phyloP scores from a whole-genome alignment of 2,888 invertebrate genomes.

The Galeruca laticollis region DNA sequence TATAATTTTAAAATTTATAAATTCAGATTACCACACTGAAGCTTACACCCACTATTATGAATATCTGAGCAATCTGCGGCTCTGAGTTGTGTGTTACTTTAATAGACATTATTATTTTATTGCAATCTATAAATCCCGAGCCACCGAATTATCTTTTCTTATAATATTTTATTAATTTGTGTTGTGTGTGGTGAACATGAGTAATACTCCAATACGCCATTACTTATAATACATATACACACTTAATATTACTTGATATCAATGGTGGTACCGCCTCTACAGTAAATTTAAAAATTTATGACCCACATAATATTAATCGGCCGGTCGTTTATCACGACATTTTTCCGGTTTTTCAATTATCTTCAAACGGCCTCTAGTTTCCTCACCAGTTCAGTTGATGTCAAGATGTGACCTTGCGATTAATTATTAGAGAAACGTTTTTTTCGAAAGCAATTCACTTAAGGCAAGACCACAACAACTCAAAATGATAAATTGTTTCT shows the following conservation, averaged over 20 bases:
- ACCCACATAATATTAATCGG: slow-evolving; percentile 37
- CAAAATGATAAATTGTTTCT: background rate
- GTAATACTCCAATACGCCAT: no score
- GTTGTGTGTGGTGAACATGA: no score
- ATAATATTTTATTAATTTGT: no score
- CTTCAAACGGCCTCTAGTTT: slow-evolving; percentile 31
- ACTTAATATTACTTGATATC: background rate
- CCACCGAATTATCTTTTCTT: no score
- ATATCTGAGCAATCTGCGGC: no score
- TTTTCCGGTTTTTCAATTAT: slow-evolving; percentile 42
- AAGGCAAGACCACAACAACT: background rate
- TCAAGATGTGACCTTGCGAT: slow-evolving; percentile 32
- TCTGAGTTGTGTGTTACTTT: no score
- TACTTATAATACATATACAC: no score
- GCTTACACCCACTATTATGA: no score
- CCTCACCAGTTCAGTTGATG: slow-evolving; percentile 26
- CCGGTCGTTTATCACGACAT: slow-evolving; percentile 38
- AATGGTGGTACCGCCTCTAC: background rate
- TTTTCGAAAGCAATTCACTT: slow-evolving; percentile 20
- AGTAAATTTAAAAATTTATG: slow-evolving; percentile 34
- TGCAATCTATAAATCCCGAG: no score
- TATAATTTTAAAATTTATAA: no score
- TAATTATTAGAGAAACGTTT: slow-evolving; percentile 29
- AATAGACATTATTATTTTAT: no score
- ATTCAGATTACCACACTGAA: no score